Evolutionary conservation across 92 coral and sea anemone genomes (phyloP), one percentile per base, ranked within the genome.

Genomic region (Parazoanthus atlanticus): DNA sequence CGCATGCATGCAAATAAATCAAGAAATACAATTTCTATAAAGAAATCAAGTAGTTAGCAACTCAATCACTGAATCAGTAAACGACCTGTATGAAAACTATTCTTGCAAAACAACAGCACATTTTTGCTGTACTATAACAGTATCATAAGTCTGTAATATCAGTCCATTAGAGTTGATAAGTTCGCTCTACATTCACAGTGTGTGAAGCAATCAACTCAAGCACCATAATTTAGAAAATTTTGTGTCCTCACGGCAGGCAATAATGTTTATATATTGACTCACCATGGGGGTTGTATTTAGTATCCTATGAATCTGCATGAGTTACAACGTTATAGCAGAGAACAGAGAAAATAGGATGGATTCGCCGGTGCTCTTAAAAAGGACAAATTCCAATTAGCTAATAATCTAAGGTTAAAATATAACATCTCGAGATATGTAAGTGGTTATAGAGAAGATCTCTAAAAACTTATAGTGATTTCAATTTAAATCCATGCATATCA

Each of bases 281-380:
- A 15, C 49, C 9, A 9, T 41, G 79, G 46, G 79, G 43, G 79
- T 32, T 75, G 36, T 34, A 11, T 71, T 75, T 75, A 36, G 49
- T 41, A 75, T n/a, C 43, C 43, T 75, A 75, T 75, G 25, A 75
- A 75, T 75, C 79, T 36, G 26, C 79, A 75, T 75, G 25, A 36
- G 28, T 2, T 61, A 21, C 66, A 74, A 3, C 19, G 33, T 31
- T 30, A 13, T 31, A 16, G 69, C 6, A 61, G 67, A 3, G 26
- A 61, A 61, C 67, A 61, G 26, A 61, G 67, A 61, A 61, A 19
- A 61, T 5, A 5, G n/a, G 8, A 61, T 61, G 26, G 8, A 6
- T 36, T n/a, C 10, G 5, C 8, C n/a, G 6, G 38, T 61, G 26
- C 26, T 0, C 26, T 61, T 61, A 61, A 61, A 61, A 61, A 61